Conservation (phyloP, 2,797 vertebrate species). For the Gadopsis marmoratus region DNA sequence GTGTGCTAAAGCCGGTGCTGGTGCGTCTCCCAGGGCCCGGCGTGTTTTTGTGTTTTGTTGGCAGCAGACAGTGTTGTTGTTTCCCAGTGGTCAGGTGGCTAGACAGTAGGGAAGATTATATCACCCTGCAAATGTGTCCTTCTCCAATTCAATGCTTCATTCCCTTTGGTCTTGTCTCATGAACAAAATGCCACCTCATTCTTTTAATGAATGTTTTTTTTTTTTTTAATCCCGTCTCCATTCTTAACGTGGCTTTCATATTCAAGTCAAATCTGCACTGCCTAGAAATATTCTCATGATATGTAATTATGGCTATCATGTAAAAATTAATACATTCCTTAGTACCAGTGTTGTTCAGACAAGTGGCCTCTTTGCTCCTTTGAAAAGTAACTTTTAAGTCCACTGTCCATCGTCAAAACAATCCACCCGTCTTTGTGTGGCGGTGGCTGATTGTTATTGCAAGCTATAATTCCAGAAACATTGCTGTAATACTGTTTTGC, state of each 20-base stretch:
- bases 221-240: not conserved
- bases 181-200: constrained; percentile 2
- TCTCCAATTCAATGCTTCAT: constrained; percentile 32
- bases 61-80: constrained; percentile 69
- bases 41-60: constrained; percentile 63
- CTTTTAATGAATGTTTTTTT: not conserved
- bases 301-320: not conserved
- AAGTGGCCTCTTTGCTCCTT: not conserved
- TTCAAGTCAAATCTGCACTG: not conserved
- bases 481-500: constrained; percentile 51
- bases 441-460: constrained; percentile 20
- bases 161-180: not conserved
- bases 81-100: constrained; percentile 75
- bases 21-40: constrained; percentile 52
- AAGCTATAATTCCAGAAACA: constrained; percentile 36
- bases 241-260: not conserved
- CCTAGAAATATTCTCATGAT: not conserved
- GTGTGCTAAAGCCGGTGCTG: constrained; percentile 45
- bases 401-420: not conserved
- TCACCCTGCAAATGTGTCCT: constrained; percentile 65
- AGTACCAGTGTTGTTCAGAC: not conserved
- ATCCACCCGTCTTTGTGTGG: not conserved
- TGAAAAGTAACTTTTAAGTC: not conserved
- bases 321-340: not conserved
- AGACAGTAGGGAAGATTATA: constrained; percentile 74